Evolutionary conservation across 2,113 vertebrate species (phyloP).

Genomic region (Actenoides hombroni): DNA sequence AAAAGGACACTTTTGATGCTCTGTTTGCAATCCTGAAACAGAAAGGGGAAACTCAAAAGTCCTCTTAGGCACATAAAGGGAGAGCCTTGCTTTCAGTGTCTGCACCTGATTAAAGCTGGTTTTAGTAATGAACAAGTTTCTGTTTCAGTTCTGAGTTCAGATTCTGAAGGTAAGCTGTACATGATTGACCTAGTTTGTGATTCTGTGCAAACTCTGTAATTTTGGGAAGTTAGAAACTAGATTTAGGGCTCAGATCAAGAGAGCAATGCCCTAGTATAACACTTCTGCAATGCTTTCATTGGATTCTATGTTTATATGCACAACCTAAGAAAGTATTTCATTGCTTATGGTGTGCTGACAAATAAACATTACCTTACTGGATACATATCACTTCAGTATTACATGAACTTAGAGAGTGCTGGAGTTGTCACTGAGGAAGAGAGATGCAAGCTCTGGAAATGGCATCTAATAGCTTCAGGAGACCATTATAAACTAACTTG

Average conservation of each 20-base stretch:
- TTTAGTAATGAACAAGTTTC: not conserved
- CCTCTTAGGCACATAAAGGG: rapidly evolving
- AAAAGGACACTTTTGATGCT: not conserved
- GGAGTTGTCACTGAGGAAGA: not conserved
- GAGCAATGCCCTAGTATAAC: not conserved
- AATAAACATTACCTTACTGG: not conserved
- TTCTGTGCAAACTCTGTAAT: not conserved
- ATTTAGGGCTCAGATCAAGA: not conserved
- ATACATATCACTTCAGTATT: not conserved
- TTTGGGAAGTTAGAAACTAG: not conserved
- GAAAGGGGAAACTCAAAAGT: not conserved
- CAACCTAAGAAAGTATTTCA: not conserved
- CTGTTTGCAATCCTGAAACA: not conserved
- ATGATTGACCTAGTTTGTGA: not conserved
- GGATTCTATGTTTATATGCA: not conserved
- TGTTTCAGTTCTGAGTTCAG: not conserved
- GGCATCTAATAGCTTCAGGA: not conserved
- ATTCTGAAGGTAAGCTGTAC: not conserved
- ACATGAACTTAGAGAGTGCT: not conserved
- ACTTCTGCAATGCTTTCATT: not conserved
- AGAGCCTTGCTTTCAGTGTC: not conserved
- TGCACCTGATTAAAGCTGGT: not conserved
- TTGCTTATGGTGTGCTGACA: not conserved
- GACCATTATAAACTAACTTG: not conserved
- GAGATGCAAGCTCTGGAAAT: not conserved